These are phyloP conservation scores for Probosciger aterrimus DNA, from an alignment of 2,113 vertebrate species.

Conservation along the genomic window DNA sequence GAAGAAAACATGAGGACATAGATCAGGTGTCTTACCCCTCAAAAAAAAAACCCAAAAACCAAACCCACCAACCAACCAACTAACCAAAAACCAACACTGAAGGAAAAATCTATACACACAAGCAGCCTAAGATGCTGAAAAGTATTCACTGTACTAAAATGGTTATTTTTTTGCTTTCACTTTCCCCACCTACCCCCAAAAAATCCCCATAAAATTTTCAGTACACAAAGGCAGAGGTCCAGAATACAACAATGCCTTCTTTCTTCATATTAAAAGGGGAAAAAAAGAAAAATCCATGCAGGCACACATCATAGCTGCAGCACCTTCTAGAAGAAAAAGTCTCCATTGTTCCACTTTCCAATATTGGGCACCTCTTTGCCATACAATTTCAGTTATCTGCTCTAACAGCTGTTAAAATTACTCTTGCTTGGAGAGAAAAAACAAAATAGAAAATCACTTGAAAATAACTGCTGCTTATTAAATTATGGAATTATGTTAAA, in stretches of 20 bases:
- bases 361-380: background rate
- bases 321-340: background rate
- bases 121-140: background rate
- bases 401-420: constrained; percentile 1
- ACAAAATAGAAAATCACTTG: background rate
- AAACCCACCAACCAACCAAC: background rate
- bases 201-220: background rate
- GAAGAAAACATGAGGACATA: background rate
- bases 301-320: background rate
- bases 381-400: background rate
- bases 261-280: background rate
- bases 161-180: background rate
- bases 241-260: background rate
- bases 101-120: background rate
- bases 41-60: background rate
- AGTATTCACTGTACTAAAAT: background rate
- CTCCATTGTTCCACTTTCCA: background rate
- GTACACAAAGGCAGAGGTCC: background rate
- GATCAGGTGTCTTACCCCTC: background rate
- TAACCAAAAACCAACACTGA: too few relatives aligned
- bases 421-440: background rate
- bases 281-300: background rate
- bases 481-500: background rate
- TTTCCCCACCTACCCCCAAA: background rate
- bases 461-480: background rate